Percentiles rank a stretch among this genome's conserved stretches.
These are phyloP conservation scores for Nothocercus julius DNA, from an alignment of 2,113 vertebrate species.

Conservation along the genomic window DNA sequence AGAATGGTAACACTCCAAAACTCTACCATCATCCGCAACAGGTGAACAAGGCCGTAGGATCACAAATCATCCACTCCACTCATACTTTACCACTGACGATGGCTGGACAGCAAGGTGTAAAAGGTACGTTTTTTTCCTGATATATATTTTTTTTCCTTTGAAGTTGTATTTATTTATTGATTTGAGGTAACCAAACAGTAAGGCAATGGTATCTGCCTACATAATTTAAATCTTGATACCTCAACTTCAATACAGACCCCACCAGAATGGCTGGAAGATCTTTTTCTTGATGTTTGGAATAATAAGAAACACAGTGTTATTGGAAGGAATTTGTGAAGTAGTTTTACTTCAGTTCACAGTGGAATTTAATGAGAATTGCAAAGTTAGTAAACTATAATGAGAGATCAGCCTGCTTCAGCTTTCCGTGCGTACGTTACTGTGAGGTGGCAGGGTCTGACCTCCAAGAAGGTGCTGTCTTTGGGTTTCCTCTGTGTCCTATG, in stretches of 20 bases:
- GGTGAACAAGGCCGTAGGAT: slow-evolving; percentile 76
- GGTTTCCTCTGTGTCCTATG: background rate
- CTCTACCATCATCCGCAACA: slow-evolving; percentile 79
- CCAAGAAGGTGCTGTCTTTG: background rate
- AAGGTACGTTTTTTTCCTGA: slow-evolving; percentile 79
- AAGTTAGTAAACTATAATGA: background rate
- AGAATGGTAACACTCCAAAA: slow-evolving; percentile 75
- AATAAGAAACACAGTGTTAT: background rate
- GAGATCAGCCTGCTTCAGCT: background rate
- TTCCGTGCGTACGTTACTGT: background rate
- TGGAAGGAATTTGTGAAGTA: background rate
- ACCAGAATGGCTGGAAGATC: background rate
- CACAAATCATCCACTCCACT: slow-evolving; percentile 90
- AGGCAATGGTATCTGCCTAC: background rate
- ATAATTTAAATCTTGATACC: background rate
- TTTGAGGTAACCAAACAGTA: background rate
- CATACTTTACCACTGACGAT: slow-evolving; percentile 94
- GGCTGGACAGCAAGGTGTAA: slow-evolving; percentile 86
- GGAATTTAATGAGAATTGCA: background rate
- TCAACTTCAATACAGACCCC: background rate
- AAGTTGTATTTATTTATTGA: background rate
- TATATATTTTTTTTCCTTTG: background rate
- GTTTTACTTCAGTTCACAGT: background rate
- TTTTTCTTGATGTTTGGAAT: background rate
- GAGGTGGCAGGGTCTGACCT: background rate